Base-by-base conservation (phyloP, 2,797 vertebrate genomes). In the Periparus ater region DNA sequence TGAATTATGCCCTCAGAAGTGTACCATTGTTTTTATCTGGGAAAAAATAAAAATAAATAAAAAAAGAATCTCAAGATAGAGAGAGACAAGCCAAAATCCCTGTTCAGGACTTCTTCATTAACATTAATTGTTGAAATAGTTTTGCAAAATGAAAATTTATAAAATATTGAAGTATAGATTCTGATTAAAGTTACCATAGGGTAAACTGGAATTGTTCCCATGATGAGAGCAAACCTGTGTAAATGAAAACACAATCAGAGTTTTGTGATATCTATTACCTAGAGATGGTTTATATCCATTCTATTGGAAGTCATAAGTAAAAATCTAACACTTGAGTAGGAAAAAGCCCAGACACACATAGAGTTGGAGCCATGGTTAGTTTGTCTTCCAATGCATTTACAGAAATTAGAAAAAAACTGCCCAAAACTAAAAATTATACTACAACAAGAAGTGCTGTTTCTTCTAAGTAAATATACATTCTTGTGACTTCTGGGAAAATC, bases 231-330 rank as follows among this genome's bases (percentile, higher is more conserved):
- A 86, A 72, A 78, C 47, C 18, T 30, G 51, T 22, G 13, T 29
- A 85, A 93, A 89, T 71, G 57, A 82, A 93, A 95, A 87, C 38
- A 87, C 42, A 77, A 72, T 84, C 11, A 45, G 47, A 70, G 21
- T 83, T 74, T 74, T 38, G 44, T 79, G 32, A 66, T 92, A 73
- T 73, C 0, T 2, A 23, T 62, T 91, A 42, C 51, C 29, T 55
- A 79, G 68, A 83, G 36, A 62, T 45, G 18, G 32, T 72, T 88
- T 76, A 65, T 81, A 88, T 81, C 21, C 38, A 67, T 71, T 20
- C 50, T 42, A 29, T 25, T 93, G 65, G 42, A 91, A 84, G 34
- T 54, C 30, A 40, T 63, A 76, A 82, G 20, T 53, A 51, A 62
- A 94, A 87, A 76, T 66, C 71, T 65, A 85, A 76, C 60, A 62